Conservation (phyloP, 2,797 vertebrate genomes). For the Coregonus sp. region DNA sequence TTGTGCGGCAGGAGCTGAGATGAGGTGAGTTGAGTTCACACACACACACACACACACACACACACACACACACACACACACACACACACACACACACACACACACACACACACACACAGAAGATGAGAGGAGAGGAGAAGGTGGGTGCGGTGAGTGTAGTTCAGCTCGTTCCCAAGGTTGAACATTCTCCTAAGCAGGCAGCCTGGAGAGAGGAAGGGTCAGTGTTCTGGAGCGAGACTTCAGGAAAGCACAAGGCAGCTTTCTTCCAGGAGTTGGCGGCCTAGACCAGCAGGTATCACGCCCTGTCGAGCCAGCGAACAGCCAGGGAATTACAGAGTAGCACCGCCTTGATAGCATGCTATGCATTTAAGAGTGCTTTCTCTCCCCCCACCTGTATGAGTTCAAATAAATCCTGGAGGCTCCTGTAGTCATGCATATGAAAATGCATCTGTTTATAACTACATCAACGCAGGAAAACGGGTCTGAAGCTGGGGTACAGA, state of each 20-base stretch:
- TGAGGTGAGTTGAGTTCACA: not conserved
- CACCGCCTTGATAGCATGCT: not conserved
- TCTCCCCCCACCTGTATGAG: not conserved
- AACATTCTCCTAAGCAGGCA: not conserved
- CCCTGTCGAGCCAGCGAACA: constrained; percentile 1
- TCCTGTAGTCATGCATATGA: not conserved
- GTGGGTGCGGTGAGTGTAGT: not conserved
- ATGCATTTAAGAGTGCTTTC: not conserved
- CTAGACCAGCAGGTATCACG: constrained; percentile 2
- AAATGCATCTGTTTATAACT: constrained; percentile 1
- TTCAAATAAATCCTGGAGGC: not conserved
- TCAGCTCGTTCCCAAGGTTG: not conserved
- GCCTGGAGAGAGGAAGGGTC: not conserved
- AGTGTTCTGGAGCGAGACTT: not conserved
- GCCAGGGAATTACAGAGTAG: not conserved
- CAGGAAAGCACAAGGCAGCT: not conserved
- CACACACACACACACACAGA: not conserved
- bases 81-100: not conserved
- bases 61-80: constrained; percentile 3
- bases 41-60: constrained; percentile 5
- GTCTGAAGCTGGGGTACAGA: not conserved
- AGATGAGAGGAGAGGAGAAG: not conserved
- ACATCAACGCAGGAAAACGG: not conserved
- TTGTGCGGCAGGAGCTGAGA: no score
- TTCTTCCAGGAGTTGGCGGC: not conserved